Percentiles rank a stretch among this genome's conserved stretches.
phyloP scores from a whole-genome alignment of 2,797 vertebrate genomes.

The Urophycis tenuis region DNA sequence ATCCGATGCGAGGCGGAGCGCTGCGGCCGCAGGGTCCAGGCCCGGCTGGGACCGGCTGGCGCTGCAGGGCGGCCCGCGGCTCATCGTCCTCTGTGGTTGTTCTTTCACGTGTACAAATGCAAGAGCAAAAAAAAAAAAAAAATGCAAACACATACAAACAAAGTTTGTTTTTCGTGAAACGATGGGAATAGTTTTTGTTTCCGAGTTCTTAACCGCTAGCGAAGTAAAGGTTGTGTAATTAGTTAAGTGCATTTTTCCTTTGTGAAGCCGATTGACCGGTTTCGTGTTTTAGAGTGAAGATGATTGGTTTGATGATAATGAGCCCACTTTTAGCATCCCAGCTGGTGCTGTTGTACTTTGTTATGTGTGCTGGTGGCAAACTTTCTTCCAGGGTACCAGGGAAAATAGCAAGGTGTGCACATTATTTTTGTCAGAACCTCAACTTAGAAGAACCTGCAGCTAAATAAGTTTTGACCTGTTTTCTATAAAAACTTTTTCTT shows the following conservation, averaged over 20 bases:
- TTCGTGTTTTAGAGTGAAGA: background rate
- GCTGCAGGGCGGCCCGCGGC: background rate
- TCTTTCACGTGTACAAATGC: too few relatives aligned
- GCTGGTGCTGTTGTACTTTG: background rate
- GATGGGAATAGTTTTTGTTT: background rate
- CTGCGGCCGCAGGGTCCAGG: background rate
- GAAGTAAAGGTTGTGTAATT: background rate
- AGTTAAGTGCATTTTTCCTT: background rate
- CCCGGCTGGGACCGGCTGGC: background rate
- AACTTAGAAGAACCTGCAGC: background rate
- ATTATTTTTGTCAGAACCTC: slow-evolving; percentile 1
- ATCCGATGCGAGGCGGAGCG: slow-evolving; percentile 39
- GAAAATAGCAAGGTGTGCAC: background rate
- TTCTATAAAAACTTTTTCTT: background rate
- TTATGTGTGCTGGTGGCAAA: background rate
- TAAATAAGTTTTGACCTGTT: background rate
- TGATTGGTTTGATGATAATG: background rate
- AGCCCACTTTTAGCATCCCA: background rate
- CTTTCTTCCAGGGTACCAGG: background rate
- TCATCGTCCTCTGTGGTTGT: background rate
- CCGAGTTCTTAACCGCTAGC: background rate
- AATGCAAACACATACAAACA: background rate
- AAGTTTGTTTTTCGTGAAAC: background rate
- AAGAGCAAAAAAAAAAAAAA: background rate
- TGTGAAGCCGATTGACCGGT: background rate